These are phyloP conservation scores for Mastomys coucha DNA, from an alignment of 2,113 vertebrate species.

Conservation along the genomic window DNA sequence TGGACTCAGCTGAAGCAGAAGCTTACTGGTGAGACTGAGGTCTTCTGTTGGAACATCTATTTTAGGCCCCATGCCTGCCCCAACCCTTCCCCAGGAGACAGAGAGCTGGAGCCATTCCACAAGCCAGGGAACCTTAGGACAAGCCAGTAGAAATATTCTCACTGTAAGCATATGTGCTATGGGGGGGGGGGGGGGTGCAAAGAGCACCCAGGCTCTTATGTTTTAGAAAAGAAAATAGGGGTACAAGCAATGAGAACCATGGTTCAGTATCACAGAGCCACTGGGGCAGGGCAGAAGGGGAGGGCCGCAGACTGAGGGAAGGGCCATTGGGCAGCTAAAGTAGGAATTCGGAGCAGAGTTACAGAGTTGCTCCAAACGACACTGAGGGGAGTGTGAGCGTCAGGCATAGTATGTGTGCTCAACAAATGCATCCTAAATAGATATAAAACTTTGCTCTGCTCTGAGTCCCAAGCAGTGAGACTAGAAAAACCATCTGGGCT, in stretches of 20 bases:
- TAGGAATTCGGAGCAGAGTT: not conserved
- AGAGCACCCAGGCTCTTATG: not conserved
- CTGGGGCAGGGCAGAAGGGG: not conserved
- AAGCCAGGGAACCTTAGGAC: not conserved
- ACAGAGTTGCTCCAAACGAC: not conserved
- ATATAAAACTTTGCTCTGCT: not conserved
- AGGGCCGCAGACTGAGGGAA: not conserved
- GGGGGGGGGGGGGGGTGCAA: not conserved
- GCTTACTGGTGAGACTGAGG: not conserved
- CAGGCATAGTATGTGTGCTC: not conserved
- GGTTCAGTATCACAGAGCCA: not conserved
- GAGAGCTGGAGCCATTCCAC: not conserved
- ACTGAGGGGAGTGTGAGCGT: not conserved
- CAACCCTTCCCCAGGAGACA: not conserved
- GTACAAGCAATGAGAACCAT: not conserved
- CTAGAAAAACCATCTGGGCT: not conserved
- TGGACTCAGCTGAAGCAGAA: not conserved
- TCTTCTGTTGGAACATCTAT: not conserved
- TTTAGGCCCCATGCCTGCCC: not conserved
- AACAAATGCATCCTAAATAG: not conserved
- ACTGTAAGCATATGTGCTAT: not conserved
- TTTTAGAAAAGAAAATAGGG: slow-evolving; percentile 15
- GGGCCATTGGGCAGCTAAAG: not conserved
- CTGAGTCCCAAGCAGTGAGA: not conserved
- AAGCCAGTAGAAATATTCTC: not conserved